phyloP scores from a whole-genome alignment of 1,140 invertebrate genomes.

The Archegozetes longisetosus region DNA sequence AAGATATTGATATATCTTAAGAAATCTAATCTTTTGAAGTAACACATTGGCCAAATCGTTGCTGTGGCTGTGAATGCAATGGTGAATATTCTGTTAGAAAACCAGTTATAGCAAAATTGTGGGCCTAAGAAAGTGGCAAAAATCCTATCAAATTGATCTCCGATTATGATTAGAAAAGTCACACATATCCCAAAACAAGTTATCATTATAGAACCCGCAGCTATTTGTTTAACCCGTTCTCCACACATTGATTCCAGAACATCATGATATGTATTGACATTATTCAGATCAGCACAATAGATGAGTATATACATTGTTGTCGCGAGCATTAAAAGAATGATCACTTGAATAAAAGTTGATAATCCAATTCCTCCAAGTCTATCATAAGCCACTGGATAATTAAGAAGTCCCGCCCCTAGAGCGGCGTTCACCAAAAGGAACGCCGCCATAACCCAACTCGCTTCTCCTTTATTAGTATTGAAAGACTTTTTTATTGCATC shows the following conservation, averaged over 20 bases:
- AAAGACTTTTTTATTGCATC: too few species aligned
- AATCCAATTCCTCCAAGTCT: slow-evolving; percentile 44
- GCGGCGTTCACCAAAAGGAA: slow-evolving; percentile 52
- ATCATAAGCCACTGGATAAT: slow-evolving; percentile 49
- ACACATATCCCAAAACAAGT: slow-evolving; percentile 51
- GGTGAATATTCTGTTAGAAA: slow-evolving; percentile 39
- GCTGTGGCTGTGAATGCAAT: slow-evolving; percentile 37
- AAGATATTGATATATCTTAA: slow-evolving; percentile 45
- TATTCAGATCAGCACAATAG: slow-evolving; percentile 39
- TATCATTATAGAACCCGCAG: slow-evolving; percentile 36
- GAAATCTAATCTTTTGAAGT: slow-evolving; percentile 45
- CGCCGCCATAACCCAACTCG: slow-evolving; percentile 36
- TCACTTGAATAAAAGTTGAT: slow-evolving; percentile 38
- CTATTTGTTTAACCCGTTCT: slow-evolving; percentile 32
- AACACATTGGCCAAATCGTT: slow-evolving; percentile 47
- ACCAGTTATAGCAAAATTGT: slow-evolving; percentile 35
- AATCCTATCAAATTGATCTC: slow-evolving; percentile 45
- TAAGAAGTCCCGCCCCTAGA: slow-evolving; percentile 47
- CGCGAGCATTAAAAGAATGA: slow-evolving; percentile 33
- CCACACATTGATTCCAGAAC: slow-evolving; percentile 40
- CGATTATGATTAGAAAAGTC: slow-evolving; percentile 49
- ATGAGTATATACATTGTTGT: slow-evolving; percentile 41
- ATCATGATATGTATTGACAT: slow-evolving; percentile 34
- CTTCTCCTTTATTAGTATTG: too few species aligned
- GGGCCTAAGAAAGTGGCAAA: slow-evolving; percentile 30